These are phyloP conservation scores for Melolontha melolontha DNA, from an alignment of 2,888 invertebrate genomes.

Conservation along the genomic window DNA sequence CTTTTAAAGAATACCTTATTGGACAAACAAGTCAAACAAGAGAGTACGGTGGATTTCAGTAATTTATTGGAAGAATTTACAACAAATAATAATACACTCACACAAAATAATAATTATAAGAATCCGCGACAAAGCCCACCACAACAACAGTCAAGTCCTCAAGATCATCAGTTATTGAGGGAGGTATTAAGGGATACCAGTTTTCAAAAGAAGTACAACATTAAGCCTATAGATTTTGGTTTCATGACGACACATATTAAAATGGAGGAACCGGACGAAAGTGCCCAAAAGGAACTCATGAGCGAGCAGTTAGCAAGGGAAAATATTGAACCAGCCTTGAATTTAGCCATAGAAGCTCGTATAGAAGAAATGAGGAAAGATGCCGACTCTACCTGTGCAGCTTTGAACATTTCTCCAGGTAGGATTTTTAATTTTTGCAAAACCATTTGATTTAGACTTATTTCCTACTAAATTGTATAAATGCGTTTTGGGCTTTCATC, in stretches of 20 bases:
- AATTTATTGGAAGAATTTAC: conserved; percentile 68
- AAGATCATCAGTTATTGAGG: conserved; percentile 81
- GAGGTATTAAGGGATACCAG: conserved; percentile 87
- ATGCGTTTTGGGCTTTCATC: not conserved
- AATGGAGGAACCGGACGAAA: conserved; percentile 76
- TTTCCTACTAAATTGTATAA: not conserved
- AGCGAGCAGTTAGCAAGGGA: conserved; percentile 74
- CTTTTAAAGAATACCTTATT: conserved; percentile 56
- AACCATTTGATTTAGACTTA: conserved; percentile 6
- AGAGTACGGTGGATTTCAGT: conserved; percentile 72
- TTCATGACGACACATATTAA: conserved; percentile 69
- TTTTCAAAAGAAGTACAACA: conserved; percentile 86
- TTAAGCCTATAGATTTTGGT: conserved; percentile 80
- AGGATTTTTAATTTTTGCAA: too few relatives aligned
- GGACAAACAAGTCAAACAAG: conserved; percentile 65
- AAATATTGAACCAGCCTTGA: conserved; percentile 85
- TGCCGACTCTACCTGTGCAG: conserved; percentile 85
- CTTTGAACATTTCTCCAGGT: conserved; percentile 91
- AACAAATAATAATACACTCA: not conserved
- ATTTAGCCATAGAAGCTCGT: conserved; percentile 74
- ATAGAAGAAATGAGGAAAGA: conserved; percentile 85
- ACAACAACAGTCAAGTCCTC: conserved; percentile 50
- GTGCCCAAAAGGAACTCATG: conserved; percentile 60
- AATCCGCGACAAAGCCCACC: conserved; percentile 14
- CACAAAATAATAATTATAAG: conserved; percentile 18